A percentile compares a stretch with the other conserved stretches of the same genome.
Evolutionary conservation across 92 coral and sea anemone species (phyloP).

Genomic region (Montipora capitata): DNA sequence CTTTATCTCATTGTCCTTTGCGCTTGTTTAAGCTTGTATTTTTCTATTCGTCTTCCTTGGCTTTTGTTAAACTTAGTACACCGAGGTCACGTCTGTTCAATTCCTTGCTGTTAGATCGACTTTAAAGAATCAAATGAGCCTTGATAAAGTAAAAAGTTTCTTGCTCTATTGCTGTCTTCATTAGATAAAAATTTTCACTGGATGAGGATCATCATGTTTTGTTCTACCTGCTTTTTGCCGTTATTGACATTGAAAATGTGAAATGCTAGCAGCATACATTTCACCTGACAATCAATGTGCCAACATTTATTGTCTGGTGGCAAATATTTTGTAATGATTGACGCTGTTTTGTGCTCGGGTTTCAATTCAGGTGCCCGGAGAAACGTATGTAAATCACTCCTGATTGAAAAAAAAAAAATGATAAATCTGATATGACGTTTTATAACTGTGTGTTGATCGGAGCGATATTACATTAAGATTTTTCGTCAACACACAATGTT

Average conservation of each 20-base stretch:
- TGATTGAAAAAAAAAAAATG: too few relatives aligned
- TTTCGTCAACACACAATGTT: too few relatives aligned
- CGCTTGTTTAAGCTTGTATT: not conserved
- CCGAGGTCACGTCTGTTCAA: not conserved
- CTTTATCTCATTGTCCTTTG: not conserved
- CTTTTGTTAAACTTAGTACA: not conserved
- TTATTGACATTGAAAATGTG: constrained; percentile 3
- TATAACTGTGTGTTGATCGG: too few relatives aligned
- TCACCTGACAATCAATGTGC: not conserved
- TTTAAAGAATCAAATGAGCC: not conserved
- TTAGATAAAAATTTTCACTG: constrained; percentile 4
- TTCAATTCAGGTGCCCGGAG: not conserved
- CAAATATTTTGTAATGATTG: not conserved
- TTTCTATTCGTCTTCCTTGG: not conserved
- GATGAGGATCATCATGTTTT: not conserved
- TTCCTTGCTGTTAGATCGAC: not conserved
- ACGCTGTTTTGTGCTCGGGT: not conserved
- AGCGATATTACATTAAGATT: too few relatives aligned
- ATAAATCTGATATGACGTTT: too few relatives aligned
- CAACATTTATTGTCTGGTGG: not conserved
- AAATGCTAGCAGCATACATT: too few relatives aligned
- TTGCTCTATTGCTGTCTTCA: not conserved
- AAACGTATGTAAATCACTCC: too few relatives aligned
- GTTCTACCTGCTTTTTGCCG: not conserved
- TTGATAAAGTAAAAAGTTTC: not conserved